Evolutionary conservation across 2,888 invertebrate genomes (phyloP), one percentile per base, ranked within the genome.

Genomic region (Limenitis camilla): DNA sequence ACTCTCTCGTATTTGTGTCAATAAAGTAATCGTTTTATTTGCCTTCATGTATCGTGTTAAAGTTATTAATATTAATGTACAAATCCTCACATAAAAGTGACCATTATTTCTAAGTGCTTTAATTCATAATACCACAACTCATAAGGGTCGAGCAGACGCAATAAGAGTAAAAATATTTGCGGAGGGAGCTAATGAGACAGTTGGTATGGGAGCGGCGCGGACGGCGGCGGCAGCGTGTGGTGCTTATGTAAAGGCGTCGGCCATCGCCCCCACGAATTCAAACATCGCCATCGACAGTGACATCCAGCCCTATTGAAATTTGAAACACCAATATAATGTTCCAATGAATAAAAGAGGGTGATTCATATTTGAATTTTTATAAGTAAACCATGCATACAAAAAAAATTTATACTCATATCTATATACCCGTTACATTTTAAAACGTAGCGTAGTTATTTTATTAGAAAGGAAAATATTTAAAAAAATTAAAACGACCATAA

Each of bases 151-250:
- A 74, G 75, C 68, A 64, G 63, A 61, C 58, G 53, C 58, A 71
- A 69, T 64, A 69, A 61, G 68, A 79, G 67, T 69, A 81, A 81
- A 81, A 77, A 69, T 60, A 70, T 66, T 71, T 55, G 70, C 69
- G 61, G 66, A 72, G 72, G 76, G 75, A 71, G 69, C 69, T 76
- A 78, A 81, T 74, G 74, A 78, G 75, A 72, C 71, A 63, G 68
- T 74, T 67, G 62, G 69, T 70, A 74, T 71, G 73, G 62, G 70
- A 70, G 66, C 69, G 62, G 62, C 65, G 61, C 19, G 69, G 69
- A 74, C 71, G 73, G 62, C 69, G 69, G 66, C 69, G 62, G 62
- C 65, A 61, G 60, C 61, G 59, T 59, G 61, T 61, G 59, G 61
- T 62, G 50, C 66, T 70, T 67, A 75, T 70, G 72, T 68, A 65